phyloP scores from a whole-genome alignment of 2,113 vertebrate species.

The Triplophysa siluroides region DNA sequence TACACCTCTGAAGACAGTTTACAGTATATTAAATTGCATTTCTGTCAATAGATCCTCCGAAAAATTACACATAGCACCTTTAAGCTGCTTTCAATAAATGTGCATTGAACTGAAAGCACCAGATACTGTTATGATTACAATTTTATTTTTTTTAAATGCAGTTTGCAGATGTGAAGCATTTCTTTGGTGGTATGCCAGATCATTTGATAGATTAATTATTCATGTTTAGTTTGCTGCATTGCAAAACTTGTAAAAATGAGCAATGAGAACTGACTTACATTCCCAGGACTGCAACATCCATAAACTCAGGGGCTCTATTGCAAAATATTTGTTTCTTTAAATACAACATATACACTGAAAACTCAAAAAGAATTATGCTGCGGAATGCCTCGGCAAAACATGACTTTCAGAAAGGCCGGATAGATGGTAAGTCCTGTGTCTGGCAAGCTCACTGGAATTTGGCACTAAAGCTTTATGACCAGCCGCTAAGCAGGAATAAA shows the following conservation, averaged over 20 bases:
- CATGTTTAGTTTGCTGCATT: slow-evolving; percentile 17
- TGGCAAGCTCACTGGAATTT: slow-evolving; percentile 31
- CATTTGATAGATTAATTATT: slow-evolving; percentile 1
- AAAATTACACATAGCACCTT: no score
- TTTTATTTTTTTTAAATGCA: background rate
- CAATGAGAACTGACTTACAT: background rate
- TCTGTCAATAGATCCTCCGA: no score
- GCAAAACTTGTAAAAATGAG: background rate
- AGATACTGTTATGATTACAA: no score
- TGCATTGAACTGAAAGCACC: no score
- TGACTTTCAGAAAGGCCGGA: background rate
- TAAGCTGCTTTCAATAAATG: no score
- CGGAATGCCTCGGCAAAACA: background rate
- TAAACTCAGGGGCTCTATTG: background rate
- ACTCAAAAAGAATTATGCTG: background rate
- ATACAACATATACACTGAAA: background rate
- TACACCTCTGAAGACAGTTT: no score
- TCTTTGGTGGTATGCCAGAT: background rate
- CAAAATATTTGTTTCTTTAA: background rate
- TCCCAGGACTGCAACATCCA: background rate
- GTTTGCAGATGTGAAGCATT: background rate
- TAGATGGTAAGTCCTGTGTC: slow-evolving; percentile 26
- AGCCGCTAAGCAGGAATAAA: slow-evolving; percentile 30
- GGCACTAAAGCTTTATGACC: slow-evolving; percentile 32
- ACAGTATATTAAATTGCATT: no score